phyloP scores from a whole-genome alignment of 2,888 invertebrate species.

The Epicampocera succincta region DNA sequence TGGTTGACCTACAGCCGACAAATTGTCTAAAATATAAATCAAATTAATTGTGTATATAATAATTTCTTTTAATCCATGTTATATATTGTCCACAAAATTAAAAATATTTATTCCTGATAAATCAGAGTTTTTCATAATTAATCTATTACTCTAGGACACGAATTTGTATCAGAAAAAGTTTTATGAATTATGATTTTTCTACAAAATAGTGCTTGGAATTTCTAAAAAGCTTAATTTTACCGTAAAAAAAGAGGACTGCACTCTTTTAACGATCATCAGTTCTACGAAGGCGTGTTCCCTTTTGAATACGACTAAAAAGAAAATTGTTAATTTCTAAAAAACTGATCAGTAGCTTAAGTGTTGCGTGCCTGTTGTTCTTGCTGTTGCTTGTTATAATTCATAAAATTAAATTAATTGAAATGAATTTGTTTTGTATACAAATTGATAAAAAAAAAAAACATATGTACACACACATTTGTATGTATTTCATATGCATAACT shows the following conservation, averaged over 20 bases:
- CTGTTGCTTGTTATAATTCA: constrained; percentile 58
- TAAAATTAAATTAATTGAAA: constrained; percentile 65
- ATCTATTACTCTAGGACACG: too few species aligned
- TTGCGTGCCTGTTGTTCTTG: constrained; percentile 1
- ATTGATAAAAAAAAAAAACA: constrained; percentile 54
- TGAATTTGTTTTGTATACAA: constrained; percentile 66
- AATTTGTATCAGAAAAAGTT: too few species aligned
- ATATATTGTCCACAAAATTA: too few species aligned
- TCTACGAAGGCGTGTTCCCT: constrained; percentile 3
- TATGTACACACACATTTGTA: too few species aligned
- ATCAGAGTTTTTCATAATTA: too few species aligned
- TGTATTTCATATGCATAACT: constrained; percentile 52
- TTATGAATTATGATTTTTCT: too few species aligned
- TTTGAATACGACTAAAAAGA: constrained; percentile 18
- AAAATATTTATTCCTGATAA: too few species aligned
- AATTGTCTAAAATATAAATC: too few species aligned
- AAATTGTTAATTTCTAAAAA: constrained; percentile 45
- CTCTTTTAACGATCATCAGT: constrained; percentile 20
- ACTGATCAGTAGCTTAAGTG: constrained; percentile 35
- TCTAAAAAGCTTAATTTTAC: background rate
- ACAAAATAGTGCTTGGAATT: too few species aligned
- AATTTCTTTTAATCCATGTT: too few species aligned
- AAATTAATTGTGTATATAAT: too few species aligned
- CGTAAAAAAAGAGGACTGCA: constrained; percentile 2
- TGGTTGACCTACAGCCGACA: too few species aligned